Percentiles rank a stretch among this genome's conserved stretches.
Conservation (phyloP, 2,888 invertebrate species). For the Allacma fusca region DNA sequence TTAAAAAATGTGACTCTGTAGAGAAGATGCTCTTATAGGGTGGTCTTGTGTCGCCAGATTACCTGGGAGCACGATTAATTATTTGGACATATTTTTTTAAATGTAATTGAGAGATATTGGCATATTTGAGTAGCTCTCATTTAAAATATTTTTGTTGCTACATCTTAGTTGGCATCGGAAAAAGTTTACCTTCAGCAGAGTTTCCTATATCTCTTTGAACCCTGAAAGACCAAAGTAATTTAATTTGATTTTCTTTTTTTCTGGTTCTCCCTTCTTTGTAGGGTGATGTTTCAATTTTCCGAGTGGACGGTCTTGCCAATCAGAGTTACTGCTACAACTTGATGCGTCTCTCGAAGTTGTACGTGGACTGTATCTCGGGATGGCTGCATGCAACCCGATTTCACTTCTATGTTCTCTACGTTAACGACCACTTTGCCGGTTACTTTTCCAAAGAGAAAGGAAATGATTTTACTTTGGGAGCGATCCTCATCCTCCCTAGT, state of each 20-base stretch:
- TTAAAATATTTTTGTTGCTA: too few species aligned
- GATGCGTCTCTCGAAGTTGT: neutral
- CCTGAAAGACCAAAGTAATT: neutral
- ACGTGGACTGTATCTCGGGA: neutral
- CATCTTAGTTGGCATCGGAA: too few species aligned
- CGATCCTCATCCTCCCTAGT: neutral
- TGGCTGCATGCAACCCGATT: neutral
- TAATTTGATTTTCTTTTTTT: constrained; percentile 18
- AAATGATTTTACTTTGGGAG: neutral
- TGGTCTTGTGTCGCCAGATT: too few species aligned
- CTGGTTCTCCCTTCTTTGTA: neutral
- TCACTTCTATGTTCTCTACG: constrained; percentile 2
- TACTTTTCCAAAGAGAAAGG: constrained; percentile 16
- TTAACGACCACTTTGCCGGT: neutral
- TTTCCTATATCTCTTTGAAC: too few species aligned
- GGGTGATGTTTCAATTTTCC: constrained; percentile 2
- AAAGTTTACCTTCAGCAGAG: too few species aligned
- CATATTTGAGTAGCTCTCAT: too few species aligned
- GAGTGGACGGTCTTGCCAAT: constrained; percentile 6
- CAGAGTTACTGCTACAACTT: constrained; percentile 8
- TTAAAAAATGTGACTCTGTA: too few species aligned
- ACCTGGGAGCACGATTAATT: too few species aligned
- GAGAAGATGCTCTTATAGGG: too few species aligned
- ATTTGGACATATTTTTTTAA: too few species aligned
- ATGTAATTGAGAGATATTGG: too few species aligned